Conservation (phyloP, 2,888 invertebrate genomes). For the Hanleya hanleyi region DNA sequence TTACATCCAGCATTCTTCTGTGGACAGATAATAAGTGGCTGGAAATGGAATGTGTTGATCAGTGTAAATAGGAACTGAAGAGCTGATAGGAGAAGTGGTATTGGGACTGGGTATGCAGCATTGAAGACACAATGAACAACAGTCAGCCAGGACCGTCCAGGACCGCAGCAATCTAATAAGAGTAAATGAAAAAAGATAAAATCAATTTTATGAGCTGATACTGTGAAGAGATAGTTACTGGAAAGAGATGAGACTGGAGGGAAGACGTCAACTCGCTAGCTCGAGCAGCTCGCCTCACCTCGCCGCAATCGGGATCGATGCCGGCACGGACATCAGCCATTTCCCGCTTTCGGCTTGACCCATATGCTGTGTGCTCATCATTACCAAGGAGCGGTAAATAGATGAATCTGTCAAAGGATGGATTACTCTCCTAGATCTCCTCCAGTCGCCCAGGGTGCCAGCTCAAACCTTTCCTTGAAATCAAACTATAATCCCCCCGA, state of each 20-base stretch:
- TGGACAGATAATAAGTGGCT: too few relatives aligned
- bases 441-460: not conserved
- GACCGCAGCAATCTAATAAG: slow-evolving; percentile 9
- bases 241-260: not conserved
- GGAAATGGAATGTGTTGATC: too few relatives aligned
- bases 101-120: too few relatives aligned
- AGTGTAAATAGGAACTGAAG: too few relatives aligned
- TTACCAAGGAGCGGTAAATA: not conserved
- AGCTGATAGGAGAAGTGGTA: too few relatives aligned
- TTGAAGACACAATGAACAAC: too few relatives aligned
- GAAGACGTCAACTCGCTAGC: not conserved
- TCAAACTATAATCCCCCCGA: not conserved
- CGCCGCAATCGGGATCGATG: slow-evolving; percentile 1
- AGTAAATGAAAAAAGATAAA: slow-evolving; percentile 12
- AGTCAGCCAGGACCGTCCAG: too few relatives aligned
- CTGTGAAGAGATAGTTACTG: slow-evolving; percentile 11
- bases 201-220: slow-evolving; percentile 11
- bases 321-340: slow-evolving; percentile 1
- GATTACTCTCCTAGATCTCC: not conserved
- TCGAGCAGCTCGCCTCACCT: not conserved
- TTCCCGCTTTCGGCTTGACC: slow-evolving; percentile 8
- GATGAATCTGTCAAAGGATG: slow-evolving; percentile 3
- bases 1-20: too few relatives aligned
- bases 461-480: not conserved
- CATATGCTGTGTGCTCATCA: slow-evolving; percentile 10